Evolutionary conservation across 2,797 vertebrate species (phyloP), one percentile per base, ranked within the genome.

Genomic region (Fringilla coelebs): DNA sequence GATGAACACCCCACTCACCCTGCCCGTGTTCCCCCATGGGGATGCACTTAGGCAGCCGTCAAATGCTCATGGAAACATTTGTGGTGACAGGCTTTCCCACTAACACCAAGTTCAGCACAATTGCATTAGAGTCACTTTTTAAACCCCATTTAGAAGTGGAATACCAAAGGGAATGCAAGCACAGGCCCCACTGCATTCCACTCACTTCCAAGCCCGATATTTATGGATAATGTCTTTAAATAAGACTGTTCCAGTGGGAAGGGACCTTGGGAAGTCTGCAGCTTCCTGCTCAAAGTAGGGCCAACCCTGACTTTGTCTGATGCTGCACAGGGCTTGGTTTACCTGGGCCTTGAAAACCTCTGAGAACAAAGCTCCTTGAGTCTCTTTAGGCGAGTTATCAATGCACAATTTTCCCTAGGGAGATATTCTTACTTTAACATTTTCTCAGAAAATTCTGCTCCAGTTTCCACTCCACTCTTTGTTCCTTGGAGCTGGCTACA

Each of bases 151-250:
- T 61, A 75, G 29, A 81, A 62, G 28, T 24, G 8, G 41, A 90
- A 49, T 13, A 60, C 17, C 34, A 63, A 85, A 83, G 19, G 6
- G 16, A 78, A 41, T 5, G 13, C n/a, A 78, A 75, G 34, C 11
- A 83, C 32, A 72, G 48, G 32, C 26, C 45, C 8, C 1, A 0
- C 41, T 45, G 29, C 31, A 13, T 41, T 72, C 57, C 2, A 0
- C 16, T 77, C 26, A 40, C 13, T 86, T 85, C 55, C 4, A 1
- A 70, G 46, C 22, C 17, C 13, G 8, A 3, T 17, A 20, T 86
- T 61, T 51, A 61, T 6, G 10, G 11, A 38, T 25, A 71, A 54
- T 3, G 15, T 46, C 67, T 49, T n/a, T 93, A 58, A 73, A 19
- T 24, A 45, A 54, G 38, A 14, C 26, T 49, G 32, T n/a, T 54